Conservation (phyloP, 2,797 vertebrate species). For the Pseudochaenichthys georgianus region DNA sequence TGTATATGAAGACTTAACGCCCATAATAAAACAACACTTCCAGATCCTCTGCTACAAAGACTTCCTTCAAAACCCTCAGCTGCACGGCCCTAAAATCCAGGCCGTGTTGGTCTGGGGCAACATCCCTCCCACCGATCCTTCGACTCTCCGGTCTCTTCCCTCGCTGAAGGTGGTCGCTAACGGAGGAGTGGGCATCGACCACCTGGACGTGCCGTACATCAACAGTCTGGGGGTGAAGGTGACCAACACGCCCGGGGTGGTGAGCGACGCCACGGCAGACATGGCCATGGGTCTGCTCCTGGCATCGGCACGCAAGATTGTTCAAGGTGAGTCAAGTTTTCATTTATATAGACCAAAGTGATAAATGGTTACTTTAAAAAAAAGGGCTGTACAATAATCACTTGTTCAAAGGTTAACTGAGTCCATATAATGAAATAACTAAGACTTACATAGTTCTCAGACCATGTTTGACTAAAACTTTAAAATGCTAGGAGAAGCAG, state of each 20-base stretch:
- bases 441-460: not conserved
- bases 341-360: not conserved
- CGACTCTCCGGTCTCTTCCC: slow-evolving; percentile 34
- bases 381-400: not conserved
- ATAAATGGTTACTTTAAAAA: not conserved
- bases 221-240: slow-evolving; percentile 54
- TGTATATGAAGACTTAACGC: slow-evolving; percentile 60
- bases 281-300: slow-evolving; percentile 66
- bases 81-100: slow-evolving; percentile 81
- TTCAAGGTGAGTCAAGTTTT: slow-evolving; percentile 22
- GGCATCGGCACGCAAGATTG: slow-evolving; percentile 53
- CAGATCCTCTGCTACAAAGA: slow-evolving; percentile 79
- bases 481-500: not conserved
- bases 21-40: slow-evolving; percentile 81
- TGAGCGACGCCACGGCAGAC: slow-evolving; percentile 81
- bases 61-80: slow-evolving; percentile 78
- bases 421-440: not conserved
- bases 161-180: slow-evolving; percentile 53
- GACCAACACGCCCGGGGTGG: slow-evolving; percentile 60
- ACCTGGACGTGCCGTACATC: slow-evolving; percentile 56
- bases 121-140: slow-evolving; percentile 1
- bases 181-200: slow-evolving; percentile 55
- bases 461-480: not conserved
- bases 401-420: not conserved
- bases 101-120: slow-evolving; percentile 26